Evolutionary conservation across 2,797 vertebrate species (phyloP).

Genomic region (Artibeus lituratus): DNA sequence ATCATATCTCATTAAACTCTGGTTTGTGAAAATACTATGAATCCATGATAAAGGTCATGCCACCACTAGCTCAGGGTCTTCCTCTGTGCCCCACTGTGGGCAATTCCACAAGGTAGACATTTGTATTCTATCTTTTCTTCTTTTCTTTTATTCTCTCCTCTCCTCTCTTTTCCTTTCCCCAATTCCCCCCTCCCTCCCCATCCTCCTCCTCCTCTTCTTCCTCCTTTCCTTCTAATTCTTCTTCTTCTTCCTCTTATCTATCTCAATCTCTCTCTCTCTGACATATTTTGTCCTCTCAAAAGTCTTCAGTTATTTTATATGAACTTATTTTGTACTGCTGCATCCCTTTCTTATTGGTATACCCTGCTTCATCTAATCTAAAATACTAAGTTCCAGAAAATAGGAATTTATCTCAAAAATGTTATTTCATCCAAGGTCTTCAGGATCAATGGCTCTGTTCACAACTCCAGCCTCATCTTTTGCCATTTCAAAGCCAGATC

Average conservation of each 20-base stretch:
- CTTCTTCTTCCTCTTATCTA: background rate
- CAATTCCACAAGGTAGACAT: background rate
- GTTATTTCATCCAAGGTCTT: background rate
- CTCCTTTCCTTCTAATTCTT: too few species aligned
- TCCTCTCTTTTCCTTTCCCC: background rate
- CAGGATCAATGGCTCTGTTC: background rate
- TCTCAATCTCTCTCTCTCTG: background rate
- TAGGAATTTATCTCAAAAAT: background rate
- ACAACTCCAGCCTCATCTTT: background rate
- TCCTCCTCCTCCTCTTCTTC: too few species aligned
- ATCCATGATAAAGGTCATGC: background rate
- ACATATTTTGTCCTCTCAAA: background rate
- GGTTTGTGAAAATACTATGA: background rate
- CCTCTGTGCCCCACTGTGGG: background rate
- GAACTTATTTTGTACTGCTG: background rate
- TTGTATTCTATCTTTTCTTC: background rate
- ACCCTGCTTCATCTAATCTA: background rate
- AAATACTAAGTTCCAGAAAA: background rate
- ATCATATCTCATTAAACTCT: background rate
- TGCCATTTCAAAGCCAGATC: background rate
- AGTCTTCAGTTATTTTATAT: background rate
- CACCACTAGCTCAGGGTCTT: background rate
- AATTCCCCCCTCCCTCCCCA: background rate
- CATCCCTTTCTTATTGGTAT: background rate
- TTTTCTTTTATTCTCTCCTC: background rate